phyloP scores from a whole-genome alignment of 2,888 invertebrate genomes.

The Pammene aurita region DNA sequence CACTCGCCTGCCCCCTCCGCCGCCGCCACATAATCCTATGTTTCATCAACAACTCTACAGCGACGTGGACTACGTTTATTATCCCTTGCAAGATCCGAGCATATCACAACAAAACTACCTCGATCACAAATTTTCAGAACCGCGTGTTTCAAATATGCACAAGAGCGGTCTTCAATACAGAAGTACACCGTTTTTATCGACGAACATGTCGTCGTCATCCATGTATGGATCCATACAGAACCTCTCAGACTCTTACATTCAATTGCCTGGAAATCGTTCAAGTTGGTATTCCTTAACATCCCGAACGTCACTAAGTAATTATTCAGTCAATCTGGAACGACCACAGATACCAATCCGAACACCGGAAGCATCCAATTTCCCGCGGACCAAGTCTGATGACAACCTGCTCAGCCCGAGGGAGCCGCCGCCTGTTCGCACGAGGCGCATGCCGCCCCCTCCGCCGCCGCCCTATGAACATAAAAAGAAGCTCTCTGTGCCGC shows the following conservation, averaged over 20 bases:
- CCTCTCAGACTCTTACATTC: slow-evolving; percentile 89
- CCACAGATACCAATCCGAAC: slow-evolving; percentile 85
- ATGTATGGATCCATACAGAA: slow-evolving; percentile 92
- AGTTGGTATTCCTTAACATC: slow-evolving; percentile 86
- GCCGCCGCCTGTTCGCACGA: slow-evolving; percentile 78
- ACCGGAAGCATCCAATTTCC: slow-evolving; percentile 79
- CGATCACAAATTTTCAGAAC: slow-evolving; percentile 92
- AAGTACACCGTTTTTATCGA: slow-evolving; percentile 90
- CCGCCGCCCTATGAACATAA: slow-evolving; percentile 80
- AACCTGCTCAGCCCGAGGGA: slow-evolving; percentile 87
- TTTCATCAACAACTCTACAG: slow-evolving; percentile 95
- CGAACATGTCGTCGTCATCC: slow-evolving; percentile 86
- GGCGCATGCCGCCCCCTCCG: slow-evolving; percentile 82
- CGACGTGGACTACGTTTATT: slow-evolving; percentile 96
- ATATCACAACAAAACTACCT: slow-evolving; percentile 95
- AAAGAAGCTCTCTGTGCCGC: slow-evolving; percentile 82
- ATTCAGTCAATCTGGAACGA: slow-evolving; percentile 86
- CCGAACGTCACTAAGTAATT: slow-evolving; percentile 83
- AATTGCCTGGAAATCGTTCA: slow-evolving; percentile 84
- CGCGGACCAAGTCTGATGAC: slow-evolving; percentile 90
- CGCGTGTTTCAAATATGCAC: slow-evolving; percentile 84
- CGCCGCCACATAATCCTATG: slow-evolving; percentile 92
- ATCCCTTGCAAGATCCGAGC: slow-evolving; percentile 94
- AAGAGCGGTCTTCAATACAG: slow-evolving; percentile 90
- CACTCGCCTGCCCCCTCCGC: slow-evolving; percentile 86